Percentiles rank a stretch among this genome's conserved stretches.
Conservation (phyloP, 2,113 vertebrate species). For the Alectura lathami region DNA sequence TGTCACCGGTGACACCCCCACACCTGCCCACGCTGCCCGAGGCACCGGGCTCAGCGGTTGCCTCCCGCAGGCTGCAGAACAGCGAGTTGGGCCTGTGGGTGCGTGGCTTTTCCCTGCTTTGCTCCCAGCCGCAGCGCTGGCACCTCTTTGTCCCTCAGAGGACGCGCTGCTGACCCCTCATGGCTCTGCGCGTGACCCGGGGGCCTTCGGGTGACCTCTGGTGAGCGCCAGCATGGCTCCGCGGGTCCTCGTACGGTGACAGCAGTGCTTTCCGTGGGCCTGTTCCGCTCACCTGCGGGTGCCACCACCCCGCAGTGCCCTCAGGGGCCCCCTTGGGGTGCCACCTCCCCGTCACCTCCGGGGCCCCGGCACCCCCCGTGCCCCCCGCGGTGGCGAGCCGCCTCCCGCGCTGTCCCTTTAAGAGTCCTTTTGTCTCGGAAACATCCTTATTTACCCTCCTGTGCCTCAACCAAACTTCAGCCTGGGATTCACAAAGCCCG, state of each 20-base stretch:
- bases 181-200: accelerated
- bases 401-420: slow-evolving; percentile 67
- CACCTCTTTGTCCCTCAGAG: neutral
- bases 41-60: neutral
- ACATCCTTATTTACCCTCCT: slow-evolving; percentile 74
- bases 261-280: neutral
- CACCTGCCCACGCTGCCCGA: accelerated
- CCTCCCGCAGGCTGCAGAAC: neutral
- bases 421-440: slow-evolving; percentile 78
- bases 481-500: slow-evolving; percentile 48
- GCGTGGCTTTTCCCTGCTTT: neutral
- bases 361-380: neutral
- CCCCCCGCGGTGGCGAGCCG: neutral
- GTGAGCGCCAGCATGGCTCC: neutral
- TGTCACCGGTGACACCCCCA: accelerated
- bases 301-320: neutral
- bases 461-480: slow-evolving; percentile 75
- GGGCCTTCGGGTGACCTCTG: neutral
- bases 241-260: too few species aligned
- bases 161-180: accelerated
- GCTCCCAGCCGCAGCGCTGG: too few species aligned
- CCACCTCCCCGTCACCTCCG: neutral
- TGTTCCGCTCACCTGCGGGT: too few species aligned
- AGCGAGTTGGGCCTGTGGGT: neutral
- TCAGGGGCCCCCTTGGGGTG: neutral